A percentile compares a stretch with the other conserved stretches of the same genome.
These are phyloP conservation scores for Pelvicachromis taeniatus DNA, from an alignment of 2,113 vertebrate genomes.

Conservation along the genomic window DNA sequence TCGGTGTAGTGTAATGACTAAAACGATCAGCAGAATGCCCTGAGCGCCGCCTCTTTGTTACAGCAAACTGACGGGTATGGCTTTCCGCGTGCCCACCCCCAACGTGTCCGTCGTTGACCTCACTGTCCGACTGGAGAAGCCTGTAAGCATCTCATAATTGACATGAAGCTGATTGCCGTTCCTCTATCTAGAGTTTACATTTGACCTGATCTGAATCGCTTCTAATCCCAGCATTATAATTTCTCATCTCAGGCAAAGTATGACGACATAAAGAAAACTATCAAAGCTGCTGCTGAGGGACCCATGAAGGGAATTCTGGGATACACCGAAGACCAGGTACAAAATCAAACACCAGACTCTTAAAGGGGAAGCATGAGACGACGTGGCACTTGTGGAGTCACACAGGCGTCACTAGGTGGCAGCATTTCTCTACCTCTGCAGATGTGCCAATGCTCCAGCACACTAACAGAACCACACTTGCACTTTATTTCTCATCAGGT, in stretches of 20 bases:
- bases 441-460: accelerated
- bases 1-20: accelerated
- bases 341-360: not conserved
- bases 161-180: accelerated
- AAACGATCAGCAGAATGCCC: not conserved
- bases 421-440: not conserved
- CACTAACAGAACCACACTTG: not conserved
- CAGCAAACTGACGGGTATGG: constrained; percentile 97
- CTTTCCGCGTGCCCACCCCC: constrained; percentile 95
- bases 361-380: accelerated
- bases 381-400: accelerated
- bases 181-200: accelerated
- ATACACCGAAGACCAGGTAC: constrained; percentile 92
- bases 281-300: constrained; percentile 86
- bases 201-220: too few relatives aligned
- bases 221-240: not conserved
- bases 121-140: constrained; percentile 90
- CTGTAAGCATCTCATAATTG: constrained; percentile 69
- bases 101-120: constrained; percentile 96
- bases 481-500: constrained; percentile 69
- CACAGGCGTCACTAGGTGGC: not conserved
- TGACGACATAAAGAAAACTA: constrained; percentile 86
- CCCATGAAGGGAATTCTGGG: constrained; percentile 88
- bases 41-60: not conserved
- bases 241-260: constrained; percentile 79